Base-by-base conservation (phyloP, 2,113 vertebrate genomes). In the Labrus mixtus region DNA sequence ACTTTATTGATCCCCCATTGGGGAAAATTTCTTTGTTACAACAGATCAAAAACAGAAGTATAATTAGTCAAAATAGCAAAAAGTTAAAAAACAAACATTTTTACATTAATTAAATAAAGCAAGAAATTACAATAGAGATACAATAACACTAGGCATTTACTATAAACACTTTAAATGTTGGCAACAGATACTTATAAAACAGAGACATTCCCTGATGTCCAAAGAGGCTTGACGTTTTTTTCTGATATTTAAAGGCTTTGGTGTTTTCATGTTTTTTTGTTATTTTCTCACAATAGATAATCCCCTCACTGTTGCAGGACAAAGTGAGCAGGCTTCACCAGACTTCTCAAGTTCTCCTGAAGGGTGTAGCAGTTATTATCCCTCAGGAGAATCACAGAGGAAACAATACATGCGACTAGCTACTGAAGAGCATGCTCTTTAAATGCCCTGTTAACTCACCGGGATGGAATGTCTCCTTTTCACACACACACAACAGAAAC, bases 401-500 rank as follows among this genome's bases (percentile, higher is more conserved):
- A 73, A 1, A 89, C 83, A 89, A 82, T 54, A 19, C 55, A 48
- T 23, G 58, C 0, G n/a, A 79, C 53, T 8, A 36, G 53, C 48
- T 60, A 50, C 61, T 78, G 73, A 82, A 70, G 79, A 81, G 77
- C 74, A n/a, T 62, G n/a, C 60, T 84, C 80, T 82, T 86, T 68
- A 79, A 62, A 75, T 22, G 70, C 20, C 25, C 33, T 68, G 59
- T 77, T 82, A 74, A 85, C 59, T 90, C 88, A 90, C 81, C 87
- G 89, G 22, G 56, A 37, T 58, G 56, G 56, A 58, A 58, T 58
- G 56, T 58, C 16, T 36, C 56, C 19, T 15, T 19, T 7, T 73
- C 39, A 51, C 48, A 62, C 64, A 62, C 64, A 23, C 53, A 25
- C 50, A 74, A 39, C 36, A 60, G 25, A 69, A 41, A 53, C 62